These are phyloP conservation scores for Narcine bancroftii DNA, from an alignment of 2,113 vertebrate species.

Conservation along the genomic window DNA sequence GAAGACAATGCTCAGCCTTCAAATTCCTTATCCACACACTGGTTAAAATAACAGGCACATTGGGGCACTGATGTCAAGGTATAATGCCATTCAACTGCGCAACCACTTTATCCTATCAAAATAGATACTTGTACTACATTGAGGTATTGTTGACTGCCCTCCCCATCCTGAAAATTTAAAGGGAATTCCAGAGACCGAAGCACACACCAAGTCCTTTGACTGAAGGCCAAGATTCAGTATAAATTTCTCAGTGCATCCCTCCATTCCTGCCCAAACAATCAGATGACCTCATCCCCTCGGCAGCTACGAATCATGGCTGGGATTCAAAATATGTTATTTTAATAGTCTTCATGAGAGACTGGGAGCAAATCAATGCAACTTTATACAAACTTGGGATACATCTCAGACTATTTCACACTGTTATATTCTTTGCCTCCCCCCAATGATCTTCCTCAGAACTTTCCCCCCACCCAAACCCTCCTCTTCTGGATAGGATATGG, in stretches of 20 bases:
- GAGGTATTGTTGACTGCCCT: not conserved
- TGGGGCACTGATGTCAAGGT: not conserved
- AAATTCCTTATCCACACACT: not conserved
- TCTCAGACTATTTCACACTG: not conserved
- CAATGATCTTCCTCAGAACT: not conserved
- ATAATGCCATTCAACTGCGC: not conserved
- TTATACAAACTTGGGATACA: not conserved
- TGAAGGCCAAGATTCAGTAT: not conserved
- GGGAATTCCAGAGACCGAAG: conserved; percentile 11
- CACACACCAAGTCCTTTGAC: not conserved
- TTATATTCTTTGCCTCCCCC: too few species aligned
- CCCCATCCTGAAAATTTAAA: not conserved
- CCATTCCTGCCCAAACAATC: not conserved
- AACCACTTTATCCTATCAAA: not conserved
- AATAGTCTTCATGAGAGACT: not conserved
- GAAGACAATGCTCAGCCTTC: not conserved
- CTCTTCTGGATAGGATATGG: not conserved
- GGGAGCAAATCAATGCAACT: not conserved
- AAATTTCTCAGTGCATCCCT: not conserved
- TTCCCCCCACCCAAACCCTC: too few species aligned
- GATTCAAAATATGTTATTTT: conserved; percentile 4
- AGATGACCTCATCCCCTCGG: not conserved
- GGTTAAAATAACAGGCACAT: not conserved
- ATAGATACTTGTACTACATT: not conserved
- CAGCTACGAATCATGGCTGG: not conserved